Percentiles rank a stretch among this genome's conserved stretches.
Evolutionary conservation across 2,888 invertebrate genomes (phyloP).

Genomic region (Ophion slaviceki): DNA sequence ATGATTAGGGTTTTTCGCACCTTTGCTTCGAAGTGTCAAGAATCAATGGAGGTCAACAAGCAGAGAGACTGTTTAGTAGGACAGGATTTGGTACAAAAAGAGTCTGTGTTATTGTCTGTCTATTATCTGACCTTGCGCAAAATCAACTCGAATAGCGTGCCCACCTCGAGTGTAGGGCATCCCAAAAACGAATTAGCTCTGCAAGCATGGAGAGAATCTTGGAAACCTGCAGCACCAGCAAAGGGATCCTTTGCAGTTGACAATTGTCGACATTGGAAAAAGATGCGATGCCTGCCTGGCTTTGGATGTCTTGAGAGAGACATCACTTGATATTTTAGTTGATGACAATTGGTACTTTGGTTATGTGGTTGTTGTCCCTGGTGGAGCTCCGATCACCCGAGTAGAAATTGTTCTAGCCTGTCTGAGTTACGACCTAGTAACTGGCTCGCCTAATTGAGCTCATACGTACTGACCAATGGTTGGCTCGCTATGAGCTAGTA

Average conservation of each 20-base stretch:
- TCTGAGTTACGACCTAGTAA: too few species aligned
- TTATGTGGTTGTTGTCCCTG: too few species aligned
- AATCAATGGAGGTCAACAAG: not conserved
- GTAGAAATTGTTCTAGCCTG: too few species aligned
- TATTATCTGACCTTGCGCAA: not conserved
- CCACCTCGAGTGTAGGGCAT: slow-evolving; percentile 6
- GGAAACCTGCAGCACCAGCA: slow-evolving; percentile 12
- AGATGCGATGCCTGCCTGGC: too few species aligned
- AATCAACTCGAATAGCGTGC: slow-evolving; percentile 1
- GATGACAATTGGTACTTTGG: too few species aligned
- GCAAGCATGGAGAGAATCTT: slow-evolving; percentile 6
- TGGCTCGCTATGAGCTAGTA: too few species aligned
- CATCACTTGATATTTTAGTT: too few species aligned
- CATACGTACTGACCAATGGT: too few species aligned
- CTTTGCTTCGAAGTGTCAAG: not conserved
- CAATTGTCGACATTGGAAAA: not conserved
- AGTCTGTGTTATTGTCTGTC: not conserved
- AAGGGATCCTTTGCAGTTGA: not conserved
- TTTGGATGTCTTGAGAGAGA: too few species aligned
- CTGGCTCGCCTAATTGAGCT: too few species aligned
- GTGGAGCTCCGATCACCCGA: too few species aligned
- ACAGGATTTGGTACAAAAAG: not conserved
- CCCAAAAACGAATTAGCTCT: slow-evolving; percentile 16
- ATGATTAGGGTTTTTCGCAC: slow-evolving; percentile 12
- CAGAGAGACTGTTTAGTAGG: not conserved